phyloP scores from a whole-genome alignment of 2,888 invertebrate genomes.

The Nemurella pictetii region DNA sequence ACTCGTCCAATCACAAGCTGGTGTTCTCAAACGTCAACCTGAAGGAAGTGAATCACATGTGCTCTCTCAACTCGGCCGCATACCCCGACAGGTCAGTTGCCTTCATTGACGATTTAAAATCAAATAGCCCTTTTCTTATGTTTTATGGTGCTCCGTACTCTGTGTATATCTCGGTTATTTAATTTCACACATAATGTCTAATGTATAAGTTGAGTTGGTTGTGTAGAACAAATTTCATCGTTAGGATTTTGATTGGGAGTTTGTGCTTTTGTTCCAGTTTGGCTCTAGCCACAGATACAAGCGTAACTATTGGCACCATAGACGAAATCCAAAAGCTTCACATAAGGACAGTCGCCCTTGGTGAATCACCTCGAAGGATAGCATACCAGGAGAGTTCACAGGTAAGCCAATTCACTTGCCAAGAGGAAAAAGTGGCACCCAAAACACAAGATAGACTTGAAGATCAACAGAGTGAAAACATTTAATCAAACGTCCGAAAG shows the following conservation, averaged over 20 bases:
- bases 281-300: constrained; percentile 85
- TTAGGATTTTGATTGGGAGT: too few species aligned
- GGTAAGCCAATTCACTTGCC: constrained; percentile 54
- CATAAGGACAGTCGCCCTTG: constrained; percentile 91
- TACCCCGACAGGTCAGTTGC: constrained; percentile 82
- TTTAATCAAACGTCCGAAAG: too few species aligned
- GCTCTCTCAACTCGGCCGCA: constrained; percentile 91
- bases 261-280: constrained; percentile 69
- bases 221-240: too few species aligned
- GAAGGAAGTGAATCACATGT: constrained; percentile 96
- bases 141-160: too few species aligned
- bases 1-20: constrained; percentile 97
- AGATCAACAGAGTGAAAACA: too few species aligned
- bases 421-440: too few species aligned
- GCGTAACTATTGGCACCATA: constrained; percentile 93
- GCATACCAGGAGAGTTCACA: constrained; percentile 92
- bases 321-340: constrained; percentile 98
- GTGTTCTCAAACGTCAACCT: constrained; percentile 98
- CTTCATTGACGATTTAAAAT: background rate
- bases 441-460: too few species aligned
- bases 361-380: constrained; percentile 92
- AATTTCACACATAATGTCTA: too few species aligned
- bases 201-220: background rate
- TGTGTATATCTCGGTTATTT: too few species aligned
- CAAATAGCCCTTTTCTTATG: too few species aligned